A percentile compares a stretch with the other conserved stretches of the same genome.
Conservation (phyloP, 1,140 invertebrate species). For the Babylonia areolata region DNA sequence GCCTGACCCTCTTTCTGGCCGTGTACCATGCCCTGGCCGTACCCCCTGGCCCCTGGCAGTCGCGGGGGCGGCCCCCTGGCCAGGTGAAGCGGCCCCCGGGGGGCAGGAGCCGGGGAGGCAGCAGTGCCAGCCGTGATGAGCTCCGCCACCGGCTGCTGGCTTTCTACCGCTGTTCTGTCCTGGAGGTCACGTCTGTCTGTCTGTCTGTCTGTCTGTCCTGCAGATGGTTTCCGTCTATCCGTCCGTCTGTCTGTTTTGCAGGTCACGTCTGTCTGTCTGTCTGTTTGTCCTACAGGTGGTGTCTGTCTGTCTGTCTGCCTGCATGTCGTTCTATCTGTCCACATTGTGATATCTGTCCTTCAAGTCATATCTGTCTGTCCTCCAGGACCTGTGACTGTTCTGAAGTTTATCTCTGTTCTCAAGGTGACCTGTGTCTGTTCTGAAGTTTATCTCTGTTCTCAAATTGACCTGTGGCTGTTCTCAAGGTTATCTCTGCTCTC, state of each 20-base stretch:
- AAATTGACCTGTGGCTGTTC: too few relatives aligned
- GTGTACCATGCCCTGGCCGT: not conserved
- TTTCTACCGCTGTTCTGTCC: not conserved
- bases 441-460: too few relatives aligned
- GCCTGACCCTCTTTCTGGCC: slow-evolving; percentile 12
- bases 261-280: too few relatives aligned
- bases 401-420: too few relatives aligned
- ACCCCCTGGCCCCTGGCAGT: not conserved
- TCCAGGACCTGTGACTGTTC: too few relatives aligned
- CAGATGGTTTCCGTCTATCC: not conserved
- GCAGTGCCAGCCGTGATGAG: slow-evolving; percentile 27
- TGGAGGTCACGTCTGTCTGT: not conserved
- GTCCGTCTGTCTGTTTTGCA: not conserved
- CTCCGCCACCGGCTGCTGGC: not conserved
- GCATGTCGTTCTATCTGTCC: too few relatives aligned
- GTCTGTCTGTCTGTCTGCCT: too few relatives aligned
- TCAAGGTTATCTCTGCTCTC: too few relatives aligned
- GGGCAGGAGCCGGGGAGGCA: slow-evolving; percentile 23
- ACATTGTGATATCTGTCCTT: too few relatives aligned
- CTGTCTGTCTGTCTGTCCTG: not conserved
- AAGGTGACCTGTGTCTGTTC: too few relatives aligned
- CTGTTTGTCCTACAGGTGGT: too few relatives aligned
- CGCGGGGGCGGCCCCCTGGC: not conserved
- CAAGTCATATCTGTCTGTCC: too few relatives aligned
- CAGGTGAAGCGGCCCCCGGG: not conserved